These are phyloP conservation scores for Copidosoma floridanum DNA, from an alignment of 1,140 invertebrate genomes.

Conservation along the genomic window DNA sequence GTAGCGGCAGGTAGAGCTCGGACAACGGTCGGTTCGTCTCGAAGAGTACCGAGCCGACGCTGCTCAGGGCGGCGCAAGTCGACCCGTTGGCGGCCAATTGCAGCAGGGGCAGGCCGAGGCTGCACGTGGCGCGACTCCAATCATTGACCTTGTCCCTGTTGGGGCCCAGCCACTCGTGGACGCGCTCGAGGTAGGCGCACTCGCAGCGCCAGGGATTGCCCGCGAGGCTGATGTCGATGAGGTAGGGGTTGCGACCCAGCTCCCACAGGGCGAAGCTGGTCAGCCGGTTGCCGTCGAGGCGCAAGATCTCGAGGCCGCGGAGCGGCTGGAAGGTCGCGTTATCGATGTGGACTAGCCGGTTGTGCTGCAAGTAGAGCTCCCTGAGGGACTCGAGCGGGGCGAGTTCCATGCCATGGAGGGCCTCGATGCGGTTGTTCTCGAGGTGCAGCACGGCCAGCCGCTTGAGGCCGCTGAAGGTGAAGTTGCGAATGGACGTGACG, in stretches of 20 bases:
- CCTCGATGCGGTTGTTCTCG: slow-evolving; percentile 75
- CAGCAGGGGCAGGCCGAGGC: slow-evolving; percentile 55
- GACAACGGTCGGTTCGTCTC: slow-evolving; percentile 73
- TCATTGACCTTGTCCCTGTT: slow-evolving; percentile 74
- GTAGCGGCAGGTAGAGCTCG: slow-evolving; percentile 76
- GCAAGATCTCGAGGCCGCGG: slow-evolving; percentile 72
- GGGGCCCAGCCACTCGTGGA: slow-evolving; percentile 72
- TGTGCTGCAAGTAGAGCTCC: slow-evolving; percentile 84
- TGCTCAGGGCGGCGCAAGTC: slow-evolving; percentile 53
- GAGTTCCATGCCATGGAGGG: slow-evolving; percentile 75
- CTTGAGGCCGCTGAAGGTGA: slow-evolving; percentile 80
- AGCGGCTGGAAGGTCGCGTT: slow-evolving; percentile 75
- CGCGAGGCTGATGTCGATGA: slow-evolving; percentile 76
- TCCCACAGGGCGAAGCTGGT: slow-evolving; percentile 74
- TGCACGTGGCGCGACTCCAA: slow-evolving; percentile 66
- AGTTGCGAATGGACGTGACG: slow-evolving; percentile 75
- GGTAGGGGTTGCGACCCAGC: slow-evolving; percentile 70
- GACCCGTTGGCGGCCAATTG: slow-evolving; percentile 63
- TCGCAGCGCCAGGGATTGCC: slow-evolving; percentile 89
- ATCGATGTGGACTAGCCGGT: slow-evolving; percentile 70
- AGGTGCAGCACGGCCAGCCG: slow-evolving; percentile 76
- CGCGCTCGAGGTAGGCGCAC: slow-evolving; percentile 76
- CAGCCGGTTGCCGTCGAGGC: slow-evolving; percentile 78
- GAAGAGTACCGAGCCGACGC: slow-evolving; percentile 57
- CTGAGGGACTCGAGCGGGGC: slow-evolving; percentile 69